Evolutionary conservation across 2,113 vertebrate genomes (phyloP), one percentile per base, ranked within the genome.

Genomic region (Camelus dromedarius): DNA sequence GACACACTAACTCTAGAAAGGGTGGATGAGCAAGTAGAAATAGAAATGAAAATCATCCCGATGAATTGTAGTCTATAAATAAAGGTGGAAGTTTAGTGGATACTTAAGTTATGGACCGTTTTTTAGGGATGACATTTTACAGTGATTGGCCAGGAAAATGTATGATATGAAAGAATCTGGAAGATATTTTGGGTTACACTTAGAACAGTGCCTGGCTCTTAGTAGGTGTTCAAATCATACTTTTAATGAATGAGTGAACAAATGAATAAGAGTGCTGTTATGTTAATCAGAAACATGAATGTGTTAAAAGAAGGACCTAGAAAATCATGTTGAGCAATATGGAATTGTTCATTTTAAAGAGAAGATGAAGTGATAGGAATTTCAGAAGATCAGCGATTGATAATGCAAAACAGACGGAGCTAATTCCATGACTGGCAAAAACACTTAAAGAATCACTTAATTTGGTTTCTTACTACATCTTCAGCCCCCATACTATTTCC

Each of bases 31-130:
- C 48, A 66, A 87, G 56, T 12, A 58, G 6, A 81, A 84, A 20
- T 35, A 11, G 46, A 92, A 75, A 48, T 70, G n/a, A 96, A 79
- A 75, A 83, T 81, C 18, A 77, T n/a, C 64, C 84, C 84, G 76
- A 70, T 80, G 38, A 95, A 80, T 19, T 76, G 1, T 79, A 24
- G 60, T 69, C 79, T 72, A 28, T 75, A 91, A 91, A 81, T 70
- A 75, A 52, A 79, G 38, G 48, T 32, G 16, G 7, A 54, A 30
- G 16, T 35, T 84, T 35, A 62, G 16, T n/a, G 69, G 54, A 12
- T 82, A 32, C 54, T 56, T 89, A 64, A 1, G 26, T 22, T 46
- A 26, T 54, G 30, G 8, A 28, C 28, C 15, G 9, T 87, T 64
- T 87, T 90, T 70, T 84, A 72, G 66, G 20, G 22, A 16, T 76